Evolutionary conservation across 2,113 vertebrate species (phyloP).

Genomic region (Sinosuthora webbiana): DNA sequence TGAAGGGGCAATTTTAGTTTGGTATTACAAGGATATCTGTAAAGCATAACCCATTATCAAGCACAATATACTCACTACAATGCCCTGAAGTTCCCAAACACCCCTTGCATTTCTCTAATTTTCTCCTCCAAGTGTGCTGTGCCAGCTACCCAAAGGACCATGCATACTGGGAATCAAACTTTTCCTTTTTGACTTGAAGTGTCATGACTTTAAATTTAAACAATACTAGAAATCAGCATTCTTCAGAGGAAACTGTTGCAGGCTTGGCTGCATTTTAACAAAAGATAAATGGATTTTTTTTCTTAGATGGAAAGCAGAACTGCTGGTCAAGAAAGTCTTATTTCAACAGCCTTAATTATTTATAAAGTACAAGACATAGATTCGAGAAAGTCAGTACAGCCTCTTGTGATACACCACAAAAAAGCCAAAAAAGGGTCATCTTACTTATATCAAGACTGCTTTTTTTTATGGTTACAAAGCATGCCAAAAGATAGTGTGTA

Average conservation of each 20-base stretch:
- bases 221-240: neutral
- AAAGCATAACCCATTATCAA: neutral
- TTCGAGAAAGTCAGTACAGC: neutral
- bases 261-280: neutral
- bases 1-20: neutral
- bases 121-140: neutral
- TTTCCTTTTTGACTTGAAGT: neutral
- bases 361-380: neutral
- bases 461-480: neutral
- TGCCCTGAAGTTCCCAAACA: neutral
- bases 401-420: neutral
- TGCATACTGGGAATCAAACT: neutral
- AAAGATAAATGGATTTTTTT: neutral
- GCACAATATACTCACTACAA: neutral
- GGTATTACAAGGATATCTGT: neutral
- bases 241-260: neutral
- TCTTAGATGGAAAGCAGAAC: neutral
- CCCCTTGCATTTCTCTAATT: neutral
- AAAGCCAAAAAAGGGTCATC: neutral
- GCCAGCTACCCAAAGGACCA: neutral
- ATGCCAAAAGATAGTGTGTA: neutral
- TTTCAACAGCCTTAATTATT: neutral
- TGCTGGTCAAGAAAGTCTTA: neutral
- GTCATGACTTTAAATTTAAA: neutral
- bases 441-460: neutral